Evolutionary conservation across 2,113 vertebrate genomes (phyloP).

Genomic region (Caracal caracal): DNA sequence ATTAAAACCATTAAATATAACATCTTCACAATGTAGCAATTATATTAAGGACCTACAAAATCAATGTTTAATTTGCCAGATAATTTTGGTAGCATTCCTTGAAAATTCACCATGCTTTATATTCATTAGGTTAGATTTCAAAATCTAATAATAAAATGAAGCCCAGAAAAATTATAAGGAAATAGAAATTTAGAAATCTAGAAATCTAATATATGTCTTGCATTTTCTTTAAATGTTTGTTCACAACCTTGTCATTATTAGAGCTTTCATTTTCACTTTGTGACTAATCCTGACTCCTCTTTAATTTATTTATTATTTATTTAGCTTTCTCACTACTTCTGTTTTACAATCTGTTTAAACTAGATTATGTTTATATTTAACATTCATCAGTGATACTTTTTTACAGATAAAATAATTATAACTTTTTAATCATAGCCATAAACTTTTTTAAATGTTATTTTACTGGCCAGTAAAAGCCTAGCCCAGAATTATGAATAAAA

Average conservation of each 20-base stretch:
- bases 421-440: background rate
- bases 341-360: conserved; percentile 72
- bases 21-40: background rate
- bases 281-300: conserved; percentile 65
- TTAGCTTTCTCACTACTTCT: conserved; percentile 70
- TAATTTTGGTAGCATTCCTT: background rate
- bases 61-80: background rate
- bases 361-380: conserved; percentile 51
- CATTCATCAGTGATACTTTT: conserved; percentile 42
- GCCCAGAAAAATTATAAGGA: background rate
- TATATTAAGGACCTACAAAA: background rate
- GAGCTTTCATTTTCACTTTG: conserved; percentile 63
- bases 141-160: conserved; percentile 50
- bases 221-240: conserved; percentile 71
- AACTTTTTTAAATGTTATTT: conserved; percentile 52
- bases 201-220: background rate
- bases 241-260: conserved; percentile 75
- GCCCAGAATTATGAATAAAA: background rate
- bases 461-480: background rate
- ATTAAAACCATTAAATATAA: background rate
- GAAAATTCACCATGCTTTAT: background rate
- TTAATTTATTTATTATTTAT: conserved; percentile 66
- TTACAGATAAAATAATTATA: conserved; percentile 14
- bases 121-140: background rate
- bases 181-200: background rate